Conservation (phyloP, 2,113 vertebrate genomes). For the Bubalus kerabau region DNA sequence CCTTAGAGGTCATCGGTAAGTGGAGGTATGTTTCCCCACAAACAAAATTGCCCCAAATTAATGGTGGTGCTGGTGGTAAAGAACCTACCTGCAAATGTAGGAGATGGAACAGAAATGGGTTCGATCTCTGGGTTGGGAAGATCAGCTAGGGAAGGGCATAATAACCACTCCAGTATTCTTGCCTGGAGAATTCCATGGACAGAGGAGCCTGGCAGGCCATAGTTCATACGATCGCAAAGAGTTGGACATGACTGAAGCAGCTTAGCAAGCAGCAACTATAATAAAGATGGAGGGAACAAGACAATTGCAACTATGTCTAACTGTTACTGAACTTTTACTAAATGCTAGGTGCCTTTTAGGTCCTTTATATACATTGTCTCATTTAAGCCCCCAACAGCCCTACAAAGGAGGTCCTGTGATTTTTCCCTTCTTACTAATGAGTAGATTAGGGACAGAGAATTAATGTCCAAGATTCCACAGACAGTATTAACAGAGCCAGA, state of each 20-base stretch:
- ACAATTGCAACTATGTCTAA: background rate
- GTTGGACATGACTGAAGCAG: background rate
- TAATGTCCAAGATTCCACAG: background rate
- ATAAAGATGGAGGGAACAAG: background rate
- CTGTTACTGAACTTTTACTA: background rate
- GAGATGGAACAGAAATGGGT: background rate
- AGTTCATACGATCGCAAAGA: background rate
- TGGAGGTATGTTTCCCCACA: background rate
- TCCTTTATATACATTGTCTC: background rate
- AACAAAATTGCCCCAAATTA: background rate
- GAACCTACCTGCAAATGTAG: background rate
- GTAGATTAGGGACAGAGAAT: background rate
- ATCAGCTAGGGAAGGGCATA: background rate
- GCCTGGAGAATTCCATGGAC: background rate
- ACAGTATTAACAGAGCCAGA: background rate
- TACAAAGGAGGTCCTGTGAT: background rate
- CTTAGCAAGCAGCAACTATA: background rate
- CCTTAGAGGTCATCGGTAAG: background rate
- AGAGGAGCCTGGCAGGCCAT: background rate
- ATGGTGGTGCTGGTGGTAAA: background rate
- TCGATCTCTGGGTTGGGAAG: background rate
- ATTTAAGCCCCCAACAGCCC: background rate
- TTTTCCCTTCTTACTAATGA: background rate
- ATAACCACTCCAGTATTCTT: background rate
- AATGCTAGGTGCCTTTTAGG: background rate